phyloP scores from a whole-genome alignment of 2,797 vertebrate genomes.

The Sardinella longiceps region DNA sequence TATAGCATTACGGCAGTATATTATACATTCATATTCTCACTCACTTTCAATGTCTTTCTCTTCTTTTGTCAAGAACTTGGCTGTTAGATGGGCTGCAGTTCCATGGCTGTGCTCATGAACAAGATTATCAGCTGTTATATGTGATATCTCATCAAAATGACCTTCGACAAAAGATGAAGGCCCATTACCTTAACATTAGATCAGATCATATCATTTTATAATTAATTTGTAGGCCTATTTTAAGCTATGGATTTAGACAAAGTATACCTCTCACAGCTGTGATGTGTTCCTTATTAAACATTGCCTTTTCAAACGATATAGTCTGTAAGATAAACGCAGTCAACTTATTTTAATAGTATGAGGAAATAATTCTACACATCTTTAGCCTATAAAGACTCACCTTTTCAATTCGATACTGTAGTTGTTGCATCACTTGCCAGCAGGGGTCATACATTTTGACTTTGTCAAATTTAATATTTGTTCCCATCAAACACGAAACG shows the following conservation, averaged over 20 bases:
- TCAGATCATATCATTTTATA: no score
- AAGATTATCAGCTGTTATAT: neutral
- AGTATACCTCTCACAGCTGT: slow-evolving; percentile 81
- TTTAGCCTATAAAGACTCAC: slow-evolving; percentile 64
- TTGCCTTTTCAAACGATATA: slow-evolving; percentile 68
- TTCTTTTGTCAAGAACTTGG: slow-evolving; percentile 23
- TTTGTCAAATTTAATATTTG: slow-evolving; percentile 67
- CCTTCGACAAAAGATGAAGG: neutral
- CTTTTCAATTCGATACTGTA: slow-evolving; percentile 88
- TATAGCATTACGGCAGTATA: neutral
- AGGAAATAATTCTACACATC: neutral
- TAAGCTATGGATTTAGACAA: neutral
- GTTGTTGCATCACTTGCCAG: slow-evolving; percentile 86
- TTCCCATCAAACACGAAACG: slow-evolving; percentile 81
- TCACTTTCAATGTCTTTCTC: slow-evolving; percentile 6
- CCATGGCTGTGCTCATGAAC: slow-evolving; percentile 22
- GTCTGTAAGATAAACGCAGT: slow-evolving; percentile 73
- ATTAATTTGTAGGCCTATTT: no score
- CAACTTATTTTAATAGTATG: neutral
- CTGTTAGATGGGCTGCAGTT: slow-evolving; percentile 26
- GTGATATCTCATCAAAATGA: neutral
- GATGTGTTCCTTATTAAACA: slow-evolving; percentile 77
- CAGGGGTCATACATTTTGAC: slow-evolving; percentile 78
- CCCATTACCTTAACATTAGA: neutral
- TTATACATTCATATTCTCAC: neutral